phyloP scores from a whole-genome alignment of 2,888 invertebrate genomes.

The Notocelia uddmanniana region DNA sequence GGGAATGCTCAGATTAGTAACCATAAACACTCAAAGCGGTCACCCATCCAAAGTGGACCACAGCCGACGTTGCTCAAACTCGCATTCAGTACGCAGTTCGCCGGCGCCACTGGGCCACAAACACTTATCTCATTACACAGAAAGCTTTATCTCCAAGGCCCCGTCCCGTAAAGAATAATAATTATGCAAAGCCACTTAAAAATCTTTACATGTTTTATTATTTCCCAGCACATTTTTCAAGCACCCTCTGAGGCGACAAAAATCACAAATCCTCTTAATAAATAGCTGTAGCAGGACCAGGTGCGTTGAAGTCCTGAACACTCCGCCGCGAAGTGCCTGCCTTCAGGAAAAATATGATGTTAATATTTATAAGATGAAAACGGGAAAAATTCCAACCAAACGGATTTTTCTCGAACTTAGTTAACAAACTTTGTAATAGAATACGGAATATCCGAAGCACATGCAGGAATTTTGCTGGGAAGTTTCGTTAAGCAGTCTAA shows the following conservation, averaged over 20 bases:
- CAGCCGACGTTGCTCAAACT: no score
- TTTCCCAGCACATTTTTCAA: slow-evolving; percentile 32
- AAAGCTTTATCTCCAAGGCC: not conserved
- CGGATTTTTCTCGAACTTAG: slow-evolving; percentile 44
- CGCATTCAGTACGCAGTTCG: no score
- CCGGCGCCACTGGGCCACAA: no score
- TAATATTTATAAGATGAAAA: slow-evolving; percentile 47
- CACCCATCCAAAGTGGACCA: no score
- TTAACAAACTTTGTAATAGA: slow-evolving; percentile 45
- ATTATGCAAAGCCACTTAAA: slow-evolving; percentile 41
- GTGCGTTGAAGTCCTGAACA: slow-evolving; percentile 41
- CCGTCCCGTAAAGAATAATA: slow-evolving; percentile 36
- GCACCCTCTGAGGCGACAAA: slow-evolving; percentile 23
- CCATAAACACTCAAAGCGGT: no score
- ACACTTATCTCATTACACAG: not conserved
- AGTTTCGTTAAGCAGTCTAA: slow-evolving; percentile 35
- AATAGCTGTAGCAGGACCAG: slow-evolving; percentile 45
- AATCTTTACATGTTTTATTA: slow-evolving; percentile 36
- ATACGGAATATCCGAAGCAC: slow-evolving; percentile 39
- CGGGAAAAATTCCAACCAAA: slow-evolving; percentile 44
- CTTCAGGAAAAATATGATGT: slow-evolving; percentile 40
- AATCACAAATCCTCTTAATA: slow-evolving; percentile 38
- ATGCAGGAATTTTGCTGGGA: slow-evolving; percentile 37
- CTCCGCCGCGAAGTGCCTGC: slow-evolving; percentile 40
- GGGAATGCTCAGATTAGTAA: no score